Percentiles rank a stretch among this genome's conserved stretches.
phyloP scores from a whole-genome alignment of 2,113 vertebrate species.

The Chloebia gouldiae region DNA sequence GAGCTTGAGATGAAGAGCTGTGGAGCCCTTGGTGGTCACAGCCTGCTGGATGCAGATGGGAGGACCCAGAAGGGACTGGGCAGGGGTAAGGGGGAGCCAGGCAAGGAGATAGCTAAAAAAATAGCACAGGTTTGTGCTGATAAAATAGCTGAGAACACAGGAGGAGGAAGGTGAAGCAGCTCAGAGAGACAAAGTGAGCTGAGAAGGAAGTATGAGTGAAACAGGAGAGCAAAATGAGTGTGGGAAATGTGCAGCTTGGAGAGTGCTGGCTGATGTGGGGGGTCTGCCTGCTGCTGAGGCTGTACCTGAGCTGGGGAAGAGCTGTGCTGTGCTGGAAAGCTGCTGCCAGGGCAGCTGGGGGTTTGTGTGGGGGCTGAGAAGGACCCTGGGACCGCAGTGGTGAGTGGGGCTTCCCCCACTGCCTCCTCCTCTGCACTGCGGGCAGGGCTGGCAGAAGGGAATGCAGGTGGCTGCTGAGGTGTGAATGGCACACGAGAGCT shows the following conservation, averaged over 20 bases:
- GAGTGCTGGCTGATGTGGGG: not conserved
- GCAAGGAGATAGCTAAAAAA: not conserved
- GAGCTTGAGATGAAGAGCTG: not conserved
- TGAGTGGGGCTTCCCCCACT: not conserved
- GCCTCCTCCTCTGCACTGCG: not conserved
- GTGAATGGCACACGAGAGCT: not conserved
- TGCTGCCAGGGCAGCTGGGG: not conserved
- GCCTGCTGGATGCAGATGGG: not conserved
- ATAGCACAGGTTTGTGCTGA: not conserved
- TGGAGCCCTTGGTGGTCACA: not conserved
- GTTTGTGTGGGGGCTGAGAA: not conserved
- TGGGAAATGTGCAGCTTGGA: not conserved
- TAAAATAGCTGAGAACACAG: not conserved
- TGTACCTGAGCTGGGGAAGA: not conserved
- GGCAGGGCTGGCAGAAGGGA: not conserved
- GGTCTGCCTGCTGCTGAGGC: not conserved
- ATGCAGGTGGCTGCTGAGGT: not conserved
- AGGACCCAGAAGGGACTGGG: not conserved
- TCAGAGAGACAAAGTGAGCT: not conserved
- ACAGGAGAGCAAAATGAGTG: not conserved
- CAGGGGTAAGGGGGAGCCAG: not conserved
- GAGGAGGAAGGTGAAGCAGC: not conserved
- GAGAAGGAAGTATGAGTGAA: not conserved
- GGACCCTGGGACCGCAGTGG: not conserved
- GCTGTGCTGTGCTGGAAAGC: not conserved